Evolutionary conservation across 2,888 invertebrate genomes (phyloP), one percentile per base, ranked within the genome.

Genomic region (Epinotia ramella): DNA sequence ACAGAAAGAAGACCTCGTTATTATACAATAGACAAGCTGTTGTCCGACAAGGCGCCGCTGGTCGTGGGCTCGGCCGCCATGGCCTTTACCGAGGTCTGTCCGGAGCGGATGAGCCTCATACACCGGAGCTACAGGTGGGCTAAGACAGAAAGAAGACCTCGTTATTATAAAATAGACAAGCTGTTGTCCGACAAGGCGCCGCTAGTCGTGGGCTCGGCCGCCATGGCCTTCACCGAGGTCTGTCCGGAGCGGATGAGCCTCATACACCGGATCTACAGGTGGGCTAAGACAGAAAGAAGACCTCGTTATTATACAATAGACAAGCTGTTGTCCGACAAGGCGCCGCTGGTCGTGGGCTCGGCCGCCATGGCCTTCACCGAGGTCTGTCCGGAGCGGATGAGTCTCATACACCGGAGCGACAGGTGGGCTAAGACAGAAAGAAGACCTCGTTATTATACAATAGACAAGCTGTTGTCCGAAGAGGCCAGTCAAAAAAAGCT

Each of bases 341-440:
- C 99, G 12, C 99, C 99, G 0, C 95, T 99, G 16, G 99, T 99
- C 0, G 98, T 99, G 33, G 99, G 99, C 0, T 99, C 99, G 7
- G 99, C 99, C 0, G 99, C 99, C 0, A 99, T 99, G 97, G 99
- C 99, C 2, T 99, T 99, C 92, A 98, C 98, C 81, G 99, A 99
- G 95, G 97, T 98, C 7, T 99, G 99, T 84, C 99, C 99, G 0
- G 99, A 99, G 49, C 16, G 49, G 53, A 53, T 53, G n/a, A 40
- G 64, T 16, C 44, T 46, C 20, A 98, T 99, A 82, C 99, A 99
- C 89, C 97, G 98, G 89, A 99, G 99, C 88, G 94, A 91, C 83
- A 90, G 93, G 93, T 92, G 79, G 67, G 60, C n/a, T 53, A n/a
- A 16, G 5, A 53, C 49, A 53, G 49, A 53, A 53, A 4, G 46